phyloP scores from a whole-genome alignment of 2,888 invertebrate genomes.

The Ypsolopha sequella region DNA sequence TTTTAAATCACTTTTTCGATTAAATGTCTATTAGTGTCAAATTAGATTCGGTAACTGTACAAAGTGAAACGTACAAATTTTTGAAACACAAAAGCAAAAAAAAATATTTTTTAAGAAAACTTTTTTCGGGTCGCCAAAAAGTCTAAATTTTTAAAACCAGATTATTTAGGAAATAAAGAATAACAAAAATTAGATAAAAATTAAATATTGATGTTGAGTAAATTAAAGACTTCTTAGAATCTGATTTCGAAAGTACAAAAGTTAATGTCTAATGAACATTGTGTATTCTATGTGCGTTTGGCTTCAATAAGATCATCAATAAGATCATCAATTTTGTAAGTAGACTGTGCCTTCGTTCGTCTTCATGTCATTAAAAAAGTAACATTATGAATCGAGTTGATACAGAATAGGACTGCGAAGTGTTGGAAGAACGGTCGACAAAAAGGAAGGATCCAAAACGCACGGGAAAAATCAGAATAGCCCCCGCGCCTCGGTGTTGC shows the following conservation, averaged over 20 bases:
- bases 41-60: conserved; percentile 70
- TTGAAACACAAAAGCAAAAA: conserved; percentile 55
- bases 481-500: conserved; percentile 22
- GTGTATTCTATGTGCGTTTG: conserved; percentile 62
- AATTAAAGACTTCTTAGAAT: conserved; percentile 67
- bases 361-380: conserved; percentile 42
- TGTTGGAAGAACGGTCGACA: conserved; percentile 19
- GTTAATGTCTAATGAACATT: conserved; percentile 57
- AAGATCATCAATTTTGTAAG: conserved; percentile 50
- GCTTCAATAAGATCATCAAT: conserved; percentile 54
- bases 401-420: conserved; percentile 11
- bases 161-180: conserved; percentile 64
- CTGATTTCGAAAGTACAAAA: conserved; percentile 70
- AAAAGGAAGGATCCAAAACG: conserved; percentile 1
- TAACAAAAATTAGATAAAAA: conserved; percentile 32
- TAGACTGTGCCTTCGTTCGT: conserved; percentile 68
- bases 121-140: conserved; percentile 64
- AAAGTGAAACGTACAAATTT: conserved; percentile 69
- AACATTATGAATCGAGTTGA: neutral
- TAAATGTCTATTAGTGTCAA: conserved; percentile 61
- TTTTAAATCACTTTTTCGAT: conserved; percentile 61
- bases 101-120: conserved; percentile 68
- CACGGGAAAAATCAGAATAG: conserved; percentile 6
- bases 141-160: conserved; percentile 61
- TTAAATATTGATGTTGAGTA: conserved; percentile 56